Evolutionary conservation across 2,113 vertebrate genomes (phyloP), one percentile per base, ranked within the genome.

Genomic region (Bubalus kerabau): DNA sequence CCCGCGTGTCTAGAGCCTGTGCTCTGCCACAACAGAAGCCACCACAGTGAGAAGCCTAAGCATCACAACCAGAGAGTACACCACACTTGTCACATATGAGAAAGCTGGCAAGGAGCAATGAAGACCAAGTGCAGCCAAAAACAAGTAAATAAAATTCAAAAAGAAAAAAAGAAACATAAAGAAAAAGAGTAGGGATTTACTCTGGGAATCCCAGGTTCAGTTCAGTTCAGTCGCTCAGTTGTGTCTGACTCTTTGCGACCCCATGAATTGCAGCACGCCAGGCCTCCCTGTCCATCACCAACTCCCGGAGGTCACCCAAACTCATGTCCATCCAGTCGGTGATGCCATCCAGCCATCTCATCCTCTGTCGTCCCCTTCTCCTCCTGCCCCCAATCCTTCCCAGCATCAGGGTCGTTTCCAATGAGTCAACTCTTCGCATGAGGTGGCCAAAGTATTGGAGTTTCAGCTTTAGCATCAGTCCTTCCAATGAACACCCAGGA

Each of bases 251-350:
- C 13, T 62, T 62, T 62, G 28, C 2, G 0, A 62, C 28, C 0
- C 2, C 28, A 30, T 15, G 60, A 62, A 62, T 30, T 3, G 2
- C 28, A 30, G 60, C 60, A 62, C 0, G 1, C 60, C 11, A 30
- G 28, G 60, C 13, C 28, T 62, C 28, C 13, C 60, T 62, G 60
- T 30, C 28, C 60, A 62, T 62, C 60, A 62, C 60, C 28, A 30
- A 0, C 6, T 62, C 13, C 59, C 0, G 13, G 6, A 62, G 28
- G 30, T 62, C 59, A 62, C 13, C 1, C 28, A 62, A 13, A 62
- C 28, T 62, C 59, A 62, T 0, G 28, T 62, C 13, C 59, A 62
- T 62, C 6, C 1, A 62, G 59, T 62, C 0, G 0, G 28, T 62
- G 59, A 30, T 62, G 28, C 28, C 59, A 62, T 62, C 59, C 28